phyloP scores from a whole-genome alignment of 1,140 invertebrate species.

The Pseudomyrmex dendroicus region DNA sequence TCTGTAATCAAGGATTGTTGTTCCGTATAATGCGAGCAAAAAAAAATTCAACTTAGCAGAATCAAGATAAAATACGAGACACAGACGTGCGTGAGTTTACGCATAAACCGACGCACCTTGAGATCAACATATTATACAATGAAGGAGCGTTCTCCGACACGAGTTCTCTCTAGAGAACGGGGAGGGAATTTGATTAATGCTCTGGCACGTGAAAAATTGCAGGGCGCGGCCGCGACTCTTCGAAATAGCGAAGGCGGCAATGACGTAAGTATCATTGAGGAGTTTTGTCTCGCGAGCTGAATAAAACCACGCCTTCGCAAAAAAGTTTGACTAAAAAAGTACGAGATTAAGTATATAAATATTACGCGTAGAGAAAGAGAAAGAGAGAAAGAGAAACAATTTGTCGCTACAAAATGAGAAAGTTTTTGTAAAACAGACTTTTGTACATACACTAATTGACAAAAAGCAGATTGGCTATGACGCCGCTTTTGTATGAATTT shows the following conservation, averaged over 20 bases:
- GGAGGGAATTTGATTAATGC: constrained; percentile 69
- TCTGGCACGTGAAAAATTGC: constrained; percentile 64
- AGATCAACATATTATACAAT: constrained; percentile 35
- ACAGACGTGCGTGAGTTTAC: constrained; percentile 21
- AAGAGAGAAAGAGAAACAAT: too few species aligned
- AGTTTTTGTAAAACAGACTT: constrained; percentile 16
- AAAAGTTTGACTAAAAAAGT: background rate
- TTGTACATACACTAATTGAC: constrained; percentile 6
- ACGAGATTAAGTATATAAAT: background rate
- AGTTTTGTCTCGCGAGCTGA: constrained; percentile 2
- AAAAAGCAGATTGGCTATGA: background rate
- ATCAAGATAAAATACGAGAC: background rate
- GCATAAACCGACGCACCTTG: constrained; percentile 22
- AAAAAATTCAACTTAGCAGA: background rate
- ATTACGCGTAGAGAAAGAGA: background rate
- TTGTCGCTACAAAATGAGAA: background rate
- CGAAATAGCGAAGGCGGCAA: constrained; percentile 46
- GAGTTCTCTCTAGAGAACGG: background rate
- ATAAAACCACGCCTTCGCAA: background rate
- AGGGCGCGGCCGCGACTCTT: constrained; percentile 19
- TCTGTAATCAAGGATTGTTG: constrained; percentile 23
- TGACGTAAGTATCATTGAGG: constrained; percentile 31
- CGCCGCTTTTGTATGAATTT: constrained; percentile 34
- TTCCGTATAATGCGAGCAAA: background rate
- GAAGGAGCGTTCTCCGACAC: constrained; percentile 13